Percentiles rank a stretch among this genome's conserved stretches.
Conservation (phyloP, 64 coral and sea anemone genomes). For the Porites lutea region DNA sequence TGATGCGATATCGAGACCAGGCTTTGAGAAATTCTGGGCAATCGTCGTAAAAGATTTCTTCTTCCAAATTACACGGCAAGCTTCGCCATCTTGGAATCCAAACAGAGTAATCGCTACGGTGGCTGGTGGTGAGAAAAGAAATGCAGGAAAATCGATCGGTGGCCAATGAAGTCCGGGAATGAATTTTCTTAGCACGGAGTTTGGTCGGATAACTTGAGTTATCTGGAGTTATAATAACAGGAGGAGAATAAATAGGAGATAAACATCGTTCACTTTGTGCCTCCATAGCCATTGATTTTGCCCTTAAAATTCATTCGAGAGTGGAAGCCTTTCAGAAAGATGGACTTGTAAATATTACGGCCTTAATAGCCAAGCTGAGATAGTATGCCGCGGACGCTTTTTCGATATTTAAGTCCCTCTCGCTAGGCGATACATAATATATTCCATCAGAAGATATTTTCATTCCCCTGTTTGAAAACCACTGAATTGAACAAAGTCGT, state of each 20-base stretch:
- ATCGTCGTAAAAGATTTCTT: constrained; percentile 91
- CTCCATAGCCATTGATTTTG: neutral
- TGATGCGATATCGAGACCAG: constrained; percentile 91
- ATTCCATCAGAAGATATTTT: constrained; percentile 37
- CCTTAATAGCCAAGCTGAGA: neutral
- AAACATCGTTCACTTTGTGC: neutral
- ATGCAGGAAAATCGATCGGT: constrained; percentile 90
- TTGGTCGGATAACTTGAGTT: constrained; percentile 61
- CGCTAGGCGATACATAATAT: neutral
- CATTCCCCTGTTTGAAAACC: neutral
- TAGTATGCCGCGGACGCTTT: neutral
- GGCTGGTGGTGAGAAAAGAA: constrained; percentile 83
- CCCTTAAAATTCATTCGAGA: neutral
- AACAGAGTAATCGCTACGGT: constrained; percentile 42
- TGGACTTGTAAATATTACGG: neutral
- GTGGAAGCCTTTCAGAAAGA: too few species aligned
- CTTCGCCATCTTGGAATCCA: constrained; percentile 88
- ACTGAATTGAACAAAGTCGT: neutral
- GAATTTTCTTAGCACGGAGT: constrained; percentile 76
- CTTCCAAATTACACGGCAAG: constrained; percentile 88
- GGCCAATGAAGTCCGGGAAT: constrained; percentile 77
- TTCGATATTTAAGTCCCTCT: neutral
- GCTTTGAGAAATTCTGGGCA: constrained; percentile 92
- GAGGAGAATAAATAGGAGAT: constrained; percentile 71
- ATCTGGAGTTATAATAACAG: constrained; percentile 88